Evolutionary conservation across 2,888 invertebrate species (phyloP), one percentile per base, ranked within the genome.

Genomic region (Cheilosia vernalis): DNA sequence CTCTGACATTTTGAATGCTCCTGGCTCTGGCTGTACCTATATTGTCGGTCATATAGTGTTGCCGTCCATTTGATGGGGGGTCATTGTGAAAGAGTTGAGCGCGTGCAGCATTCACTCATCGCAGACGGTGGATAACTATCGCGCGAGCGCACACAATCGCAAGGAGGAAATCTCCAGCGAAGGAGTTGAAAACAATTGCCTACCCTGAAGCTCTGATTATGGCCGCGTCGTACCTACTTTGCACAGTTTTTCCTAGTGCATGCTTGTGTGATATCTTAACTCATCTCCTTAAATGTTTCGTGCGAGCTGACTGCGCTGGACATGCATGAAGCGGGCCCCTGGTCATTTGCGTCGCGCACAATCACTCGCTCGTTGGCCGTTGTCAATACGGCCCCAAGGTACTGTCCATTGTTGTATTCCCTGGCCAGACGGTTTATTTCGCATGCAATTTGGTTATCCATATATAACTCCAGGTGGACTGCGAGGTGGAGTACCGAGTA

Each of bases 181-280:
- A 69, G 77, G 64, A 73, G 72, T 80, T 61, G 27, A 70, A 85
- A 80, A 85, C 84, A 85, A 85, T 85, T 80, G 80, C 66, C 70
- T 61, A 51, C 80, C 80, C 80, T 80, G 70, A 60, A 80, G 84
- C 76, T 66, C 60, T 76, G 69, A 79, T 80, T 67, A 69, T 47
- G 47, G 47, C 17, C 3, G 37, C 17, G 44, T 44, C 9, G 44
- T 44, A 44, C 44, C 33, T 13, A 37, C 37, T 17, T 61, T 37
- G 53, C 60, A 73, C 79, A 44, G 64, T 80, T 58, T 24, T 7
- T 60, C 19, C 44, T 27, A 56, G 72, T 60, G 49, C 80, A 72
- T 70, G 69, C 69, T 80, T 80, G 56, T 81, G 67, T 85, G 85
- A 85, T 85, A 85, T 85, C 85, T 85, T 85, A 85, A 85, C 85